Evolutionary conservation across 2,888 invertebrate genomes (phyloP).

Genomic region (Eupsilia transversa): DNA sequence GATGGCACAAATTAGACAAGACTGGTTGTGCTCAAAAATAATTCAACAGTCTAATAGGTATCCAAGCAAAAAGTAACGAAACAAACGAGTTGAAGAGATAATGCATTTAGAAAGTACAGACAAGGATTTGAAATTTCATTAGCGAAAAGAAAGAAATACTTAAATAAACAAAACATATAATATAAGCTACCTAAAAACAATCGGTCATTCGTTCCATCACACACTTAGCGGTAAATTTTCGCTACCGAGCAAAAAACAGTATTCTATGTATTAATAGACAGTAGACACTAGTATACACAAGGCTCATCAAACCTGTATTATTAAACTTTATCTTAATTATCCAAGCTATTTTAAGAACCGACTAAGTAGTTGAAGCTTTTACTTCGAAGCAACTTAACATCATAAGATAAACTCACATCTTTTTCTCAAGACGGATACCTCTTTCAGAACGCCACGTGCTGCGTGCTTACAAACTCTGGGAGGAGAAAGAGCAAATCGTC

Average conservation of each 20-base stretch:
- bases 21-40: background rate
- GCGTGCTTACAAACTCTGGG: background rate
- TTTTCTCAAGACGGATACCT: background rate
- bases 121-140: background rate
- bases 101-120: conserved; percentile 6
- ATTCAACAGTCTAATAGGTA: background rate
- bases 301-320: conserved; percentile 1
- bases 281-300: background rate
- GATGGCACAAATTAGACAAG: background rate
- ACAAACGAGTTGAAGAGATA: background rate
- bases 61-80: background rate
- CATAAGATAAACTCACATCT: background rate
- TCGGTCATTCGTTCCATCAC: background rate
- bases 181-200: background rate
- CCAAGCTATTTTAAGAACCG: conserved; percentile 7
- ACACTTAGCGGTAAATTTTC: background rate
- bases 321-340: background rate
- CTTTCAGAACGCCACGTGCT: background rate
- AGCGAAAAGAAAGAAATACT: background rate
- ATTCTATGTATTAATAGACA: conserved; percentile 4
- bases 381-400: background rate
- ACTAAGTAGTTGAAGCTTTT: background rate
- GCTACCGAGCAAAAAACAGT: conserved; percentile 5
- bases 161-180: background rate
- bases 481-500: background rate